Conservation (phyloP, 2,113 vertebrate species). For the Zootoca vivipara region DNA sequence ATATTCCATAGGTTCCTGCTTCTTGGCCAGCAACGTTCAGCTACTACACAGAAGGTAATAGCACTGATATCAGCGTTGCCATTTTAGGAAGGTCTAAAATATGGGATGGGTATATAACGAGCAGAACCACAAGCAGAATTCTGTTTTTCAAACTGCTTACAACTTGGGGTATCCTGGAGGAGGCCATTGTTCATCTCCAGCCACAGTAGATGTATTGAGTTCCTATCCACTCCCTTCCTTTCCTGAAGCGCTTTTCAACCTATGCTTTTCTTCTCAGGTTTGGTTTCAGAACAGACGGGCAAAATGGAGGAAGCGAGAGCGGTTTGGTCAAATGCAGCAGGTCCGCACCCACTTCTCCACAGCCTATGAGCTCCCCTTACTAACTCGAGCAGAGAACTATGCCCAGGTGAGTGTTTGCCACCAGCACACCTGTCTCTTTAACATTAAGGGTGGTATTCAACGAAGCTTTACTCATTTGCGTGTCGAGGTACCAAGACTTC, state of each 20-base stretch:
- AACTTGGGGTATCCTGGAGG: background rate
- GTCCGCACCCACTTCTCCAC: conserved; percentile 97
- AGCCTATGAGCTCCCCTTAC: conserved; percentile 92
- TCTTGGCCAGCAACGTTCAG: too few species aligned
- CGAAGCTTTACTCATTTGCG: too few species aligned
- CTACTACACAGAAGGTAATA: too few species aligned
- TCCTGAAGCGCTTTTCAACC: background rate
- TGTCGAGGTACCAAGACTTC: too few species aligned
- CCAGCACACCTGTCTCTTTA: rapidly evolving
- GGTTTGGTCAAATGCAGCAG: conserved; percentile 99
- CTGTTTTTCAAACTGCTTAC: background rate
- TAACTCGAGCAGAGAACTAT: conserved; percentile 95
- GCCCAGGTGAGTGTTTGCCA: conserved; percentile 84
- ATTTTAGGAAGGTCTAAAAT: too few species aligned
- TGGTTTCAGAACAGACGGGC: conserved; percentile 99
- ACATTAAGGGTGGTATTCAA: background rate
- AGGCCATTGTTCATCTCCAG: background rate
- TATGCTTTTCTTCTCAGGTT: conserved; percentile 78
- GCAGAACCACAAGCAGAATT: background rate
- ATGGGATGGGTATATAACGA: background rate
- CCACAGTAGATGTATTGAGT: background rate
- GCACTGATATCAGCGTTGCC: too few species aligned
- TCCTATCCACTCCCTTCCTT: rapidly evolving
- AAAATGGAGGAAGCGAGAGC: conserved; percentile 97
- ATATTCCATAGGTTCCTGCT: too few species aligned